Evolutionary conservation across 1,140 invertebrate genomes (phyloP).

Genomic region (Physella acuta): DNA sequence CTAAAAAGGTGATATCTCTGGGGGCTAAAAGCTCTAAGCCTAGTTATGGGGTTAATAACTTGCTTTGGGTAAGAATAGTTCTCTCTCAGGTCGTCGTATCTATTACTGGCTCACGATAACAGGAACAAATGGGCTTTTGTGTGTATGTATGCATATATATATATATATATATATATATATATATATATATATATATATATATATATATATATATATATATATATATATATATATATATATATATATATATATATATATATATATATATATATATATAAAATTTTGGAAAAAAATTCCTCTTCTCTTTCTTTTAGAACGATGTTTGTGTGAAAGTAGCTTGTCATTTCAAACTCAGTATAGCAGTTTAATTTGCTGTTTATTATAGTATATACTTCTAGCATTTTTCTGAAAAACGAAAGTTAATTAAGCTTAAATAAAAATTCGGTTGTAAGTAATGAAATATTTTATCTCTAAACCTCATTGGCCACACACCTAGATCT

Average conservation of each 20-base stretch:
- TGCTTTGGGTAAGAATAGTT: too few relatives aligned
- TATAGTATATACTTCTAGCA: not conserved
- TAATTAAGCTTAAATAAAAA: not conserved
- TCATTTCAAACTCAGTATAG: not conserved
- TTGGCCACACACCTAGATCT: too few relatives aligned
- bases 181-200: conserved; percentile 3
- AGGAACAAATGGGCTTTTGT: not conserved
- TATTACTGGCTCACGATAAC: not conserved
- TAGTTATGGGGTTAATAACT: too few relatives aligned
- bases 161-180: not conserved
- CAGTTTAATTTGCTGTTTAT: not conserved
- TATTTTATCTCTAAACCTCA: too few relatives aligned
- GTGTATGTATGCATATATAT: not conserved
- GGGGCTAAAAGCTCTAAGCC: too few relatives aligned
- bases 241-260: conserved; percentile 5
- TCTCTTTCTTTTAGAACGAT: not conserved
- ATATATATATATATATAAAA: not conserved
- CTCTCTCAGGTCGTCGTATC: not conserved
- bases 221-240: conserved; percentile 5
- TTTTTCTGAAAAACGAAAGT: not conserved
- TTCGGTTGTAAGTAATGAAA: too few relatives aligned
- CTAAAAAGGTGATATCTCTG: too few relatives aligned
- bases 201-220: conserved; percentile 5
- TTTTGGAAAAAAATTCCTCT: not conserved
- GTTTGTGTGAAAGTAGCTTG: not conserved